phyloP scores from a whole-genome alignment of 2,888 invertebrate species.

The Amitus sp. region DNA sequence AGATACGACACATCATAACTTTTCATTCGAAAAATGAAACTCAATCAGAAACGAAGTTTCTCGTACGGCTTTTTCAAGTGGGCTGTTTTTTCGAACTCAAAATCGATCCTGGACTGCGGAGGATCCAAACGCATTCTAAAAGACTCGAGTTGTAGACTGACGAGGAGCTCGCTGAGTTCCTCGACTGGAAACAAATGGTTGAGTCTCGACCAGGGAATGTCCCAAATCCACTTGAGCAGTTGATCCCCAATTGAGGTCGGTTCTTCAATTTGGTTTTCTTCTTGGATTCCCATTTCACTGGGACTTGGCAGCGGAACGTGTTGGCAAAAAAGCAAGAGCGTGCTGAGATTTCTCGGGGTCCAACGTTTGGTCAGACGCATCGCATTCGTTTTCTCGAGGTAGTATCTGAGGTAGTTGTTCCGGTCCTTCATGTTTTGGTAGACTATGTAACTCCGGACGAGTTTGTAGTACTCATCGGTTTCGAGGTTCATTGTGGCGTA shows the following conservation, averaged over 20 bases:
- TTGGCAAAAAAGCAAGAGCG: constrained; percentile 60
- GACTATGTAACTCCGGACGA: constrained; percentile 64
- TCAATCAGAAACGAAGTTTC: too few species aligned
- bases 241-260: constrained; percentile 43
- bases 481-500: constrained; percentile 8
- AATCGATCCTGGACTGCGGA: background rate
- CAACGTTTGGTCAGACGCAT: constrained; percentile 57
- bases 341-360: constrained; percentile 61
- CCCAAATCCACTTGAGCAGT: constrained; percentile 54
- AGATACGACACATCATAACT: background rate
- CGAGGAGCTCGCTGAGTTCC: constrained; percentile 49
- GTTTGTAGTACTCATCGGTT: constrained; percentile 51
- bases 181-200: constrained; percentile 41
- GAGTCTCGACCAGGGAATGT: constrained; percentile 43
- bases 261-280: constrained; percentile 24
- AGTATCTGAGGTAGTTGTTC: constrained; percentile 61
- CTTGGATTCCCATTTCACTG: constrained; percentile 24
- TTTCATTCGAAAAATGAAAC: too few species aligned
- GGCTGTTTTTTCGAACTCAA: background rate
- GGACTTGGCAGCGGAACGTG: constrained; percentile 50
- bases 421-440: constrained; percentile 56
- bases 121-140: constrained; percentile 33
- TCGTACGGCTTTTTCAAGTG: background rate
- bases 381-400: constrained; percentile 47
- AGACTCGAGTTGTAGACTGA: constrained; percentile 48